phyloP scores from a whole-genome alignment of 2,113 vertebrate genomes.

The Nothoprocta pentlandii region DNA sequence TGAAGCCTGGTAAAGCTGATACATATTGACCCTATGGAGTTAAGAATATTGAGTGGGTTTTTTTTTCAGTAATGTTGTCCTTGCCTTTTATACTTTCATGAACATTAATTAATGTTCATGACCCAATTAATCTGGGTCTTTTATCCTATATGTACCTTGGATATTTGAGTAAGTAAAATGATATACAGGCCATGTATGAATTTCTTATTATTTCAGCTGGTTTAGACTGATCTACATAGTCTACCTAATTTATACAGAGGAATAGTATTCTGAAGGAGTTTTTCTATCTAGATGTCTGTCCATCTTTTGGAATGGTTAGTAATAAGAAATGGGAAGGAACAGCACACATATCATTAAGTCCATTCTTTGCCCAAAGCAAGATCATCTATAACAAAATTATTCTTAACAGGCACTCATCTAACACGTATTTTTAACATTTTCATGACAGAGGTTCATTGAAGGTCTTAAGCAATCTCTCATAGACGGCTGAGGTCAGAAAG shows the following conservation, averaged over 20 bases:
- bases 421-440: background rate
- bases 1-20: slow-evolving; percentile 12
- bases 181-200: background rate
- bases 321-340: background rate
- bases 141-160: background rate
- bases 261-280: background rate
- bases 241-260: background rate
- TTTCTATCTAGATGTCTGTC: background rate
- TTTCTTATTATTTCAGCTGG: background rate
- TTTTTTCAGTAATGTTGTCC: slow-evolving; percentile 10
- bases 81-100: slow-evolving; percentile 11
- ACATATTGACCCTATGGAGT: slow-evolving; percentile 16
- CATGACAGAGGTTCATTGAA: background rate
- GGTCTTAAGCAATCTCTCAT: background rate
- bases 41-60: background rate
- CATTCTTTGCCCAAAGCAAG: background rate
- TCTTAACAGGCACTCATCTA: background rate
- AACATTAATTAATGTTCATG: slow-evolving; percentile 30
- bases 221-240: background rate
- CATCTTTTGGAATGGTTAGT: background rate
- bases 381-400: background rate
- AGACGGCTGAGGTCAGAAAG: background rate
- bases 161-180: background rate
- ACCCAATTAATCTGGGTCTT: background rate
- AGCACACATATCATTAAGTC: background rate